Conservation (phyloP, 1,140 invertebrate species). For the Metaphire vulgaris region DNA sequence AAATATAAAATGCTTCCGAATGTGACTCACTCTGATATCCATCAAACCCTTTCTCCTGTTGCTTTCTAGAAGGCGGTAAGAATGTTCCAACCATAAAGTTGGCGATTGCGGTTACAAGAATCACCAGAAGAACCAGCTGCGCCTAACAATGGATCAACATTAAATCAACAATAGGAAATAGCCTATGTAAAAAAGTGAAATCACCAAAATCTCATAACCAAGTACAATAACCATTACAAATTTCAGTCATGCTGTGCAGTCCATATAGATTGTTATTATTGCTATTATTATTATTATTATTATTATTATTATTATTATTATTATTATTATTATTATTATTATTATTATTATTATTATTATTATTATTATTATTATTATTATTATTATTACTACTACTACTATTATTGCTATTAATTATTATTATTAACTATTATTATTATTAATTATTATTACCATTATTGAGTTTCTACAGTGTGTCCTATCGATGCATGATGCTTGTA, state of each 20-base stretch:
- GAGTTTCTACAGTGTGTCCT: too few species aligned
- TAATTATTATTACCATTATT: too few species aligned
- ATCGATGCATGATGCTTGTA: too few species aligned
- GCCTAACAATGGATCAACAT: neutral
- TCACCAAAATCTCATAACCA: neutral
- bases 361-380: too few species aligned
- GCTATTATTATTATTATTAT: neutral
- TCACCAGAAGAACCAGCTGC: slow-evolving; percentile 56
- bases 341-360: too few species aligned
- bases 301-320: neutral
- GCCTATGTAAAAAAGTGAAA: neutral
- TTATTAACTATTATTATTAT: too few species aligned
- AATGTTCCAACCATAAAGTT: slow-evolving; percentile 66
- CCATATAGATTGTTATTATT: neutral
- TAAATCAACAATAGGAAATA: too few species aligned
- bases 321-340: neutral
- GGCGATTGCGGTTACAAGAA: slow-evolving; percentile 75
- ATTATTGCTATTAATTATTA: too few species aligned
- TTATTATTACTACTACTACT: too few species aligned
- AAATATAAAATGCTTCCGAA: too few species aligned
- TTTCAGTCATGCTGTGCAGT: neutral
- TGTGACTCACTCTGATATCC: slow-evolving; percentile 68
- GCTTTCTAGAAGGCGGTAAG: slow-evolving; percentile 70
- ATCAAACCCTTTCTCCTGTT: slow-evolving; percentile 73
- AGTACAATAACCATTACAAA: neutral